phyloP scores from a whole-genome alignment of 2,113 vertebrate genomes.

The Forbesichthys papilliferus region DNA sequence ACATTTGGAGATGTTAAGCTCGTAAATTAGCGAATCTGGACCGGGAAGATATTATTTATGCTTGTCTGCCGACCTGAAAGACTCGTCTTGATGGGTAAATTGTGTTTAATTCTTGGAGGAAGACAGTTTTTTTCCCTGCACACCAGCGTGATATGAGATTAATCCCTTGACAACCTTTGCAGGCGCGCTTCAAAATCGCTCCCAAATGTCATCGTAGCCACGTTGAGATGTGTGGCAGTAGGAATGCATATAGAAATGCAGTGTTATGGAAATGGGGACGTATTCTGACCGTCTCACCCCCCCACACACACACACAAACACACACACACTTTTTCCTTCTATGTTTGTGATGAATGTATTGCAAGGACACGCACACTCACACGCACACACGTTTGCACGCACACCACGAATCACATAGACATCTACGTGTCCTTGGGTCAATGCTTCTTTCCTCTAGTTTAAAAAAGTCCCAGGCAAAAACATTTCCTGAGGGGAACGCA shows the following conservation, averaged over 20 bases:
- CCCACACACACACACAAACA: no score
- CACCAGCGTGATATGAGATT: constrained; percentile 82
- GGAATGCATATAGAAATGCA: constrained; percentile 35
- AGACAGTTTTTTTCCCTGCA: constrained; percentile 71
- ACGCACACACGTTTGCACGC: background rate
- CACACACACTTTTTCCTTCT: no score
- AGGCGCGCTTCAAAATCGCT: constrained; percentile 80
- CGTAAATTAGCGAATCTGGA: constrained; percentile 85
- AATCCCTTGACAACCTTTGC: constrained; percentile 84
- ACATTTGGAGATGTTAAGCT: constrained; percentile 84
- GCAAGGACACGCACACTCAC: background rate
- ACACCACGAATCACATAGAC: constrained; percentile 1
- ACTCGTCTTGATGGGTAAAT: constrained; percentile 82
- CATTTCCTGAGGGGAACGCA: background rate
- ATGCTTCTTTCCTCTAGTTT: no score
- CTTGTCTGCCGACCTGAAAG: constrained; percentile 81
- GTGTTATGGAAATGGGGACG: constrained; percentile 50
- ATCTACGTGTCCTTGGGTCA: background rate
- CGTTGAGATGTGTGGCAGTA: constrained; percentile 62
- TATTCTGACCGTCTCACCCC: background rate
- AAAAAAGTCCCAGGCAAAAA: background rate
- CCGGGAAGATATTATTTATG: constrained; percentile 84
- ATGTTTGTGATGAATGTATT: no score
- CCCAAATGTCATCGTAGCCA: constrained; percentile 76
- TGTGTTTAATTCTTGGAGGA: constrained; percentile 82